Percentiles rank a stretch among this genome's conserved stretches.
Conservation (phyloP, 2,797 vertebrate species). For the Enteromius radiatus region DNA sequence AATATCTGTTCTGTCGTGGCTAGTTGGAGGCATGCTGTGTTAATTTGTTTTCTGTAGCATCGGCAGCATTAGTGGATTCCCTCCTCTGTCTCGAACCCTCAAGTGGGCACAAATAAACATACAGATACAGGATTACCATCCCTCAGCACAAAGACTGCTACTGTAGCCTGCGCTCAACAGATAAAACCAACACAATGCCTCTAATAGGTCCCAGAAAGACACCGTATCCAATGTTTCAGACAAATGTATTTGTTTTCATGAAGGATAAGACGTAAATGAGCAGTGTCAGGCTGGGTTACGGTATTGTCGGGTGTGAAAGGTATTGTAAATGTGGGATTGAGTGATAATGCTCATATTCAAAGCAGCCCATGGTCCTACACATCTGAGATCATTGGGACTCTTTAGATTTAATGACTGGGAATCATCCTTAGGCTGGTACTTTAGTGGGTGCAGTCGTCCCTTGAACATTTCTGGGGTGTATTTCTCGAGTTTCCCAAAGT, state of each 20-base stretch:
- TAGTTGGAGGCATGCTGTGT: constrained; percentile 50
- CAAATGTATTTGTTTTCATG: constrained; percentile 82
- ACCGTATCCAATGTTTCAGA: constrained; percentile 74
- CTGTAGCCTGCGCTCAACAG: constrained; percentile 80
- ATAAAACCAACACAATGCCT: constrained; percentile 85
- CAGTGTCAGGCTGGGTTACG: constrained; percentile 73
- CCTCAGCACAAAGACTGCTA: constrained; percentile 69
- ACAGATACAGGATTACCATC: constrained; percentile 57
- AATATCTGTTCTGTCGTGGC: constrained; percentile 51
- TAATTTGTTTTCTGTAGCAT: constrained; percentile 51
- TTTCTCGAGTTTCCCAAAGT: constrained; percentile 21
- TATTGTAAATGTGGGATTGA: constrained; percentile 80
- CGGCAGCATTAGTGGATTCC: constrained; percentile 47
- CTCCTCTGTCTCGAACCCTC: constrained; percentile 37
- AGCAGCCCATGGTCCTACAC: constrained; percentile 55
- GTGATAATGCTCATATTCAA: constrained; percentile 81
- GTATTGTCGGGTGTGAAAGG: constrained; percentile 79
- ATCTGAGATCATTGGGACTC: constrained; percentile 67
- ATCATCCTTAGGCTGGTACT: constrained; percentile 38
- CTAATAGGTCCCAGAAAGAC: constrained; percentile 82
- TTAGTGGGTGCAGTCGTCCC: constrained; percentile 18
- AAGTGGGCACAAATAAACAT: constrained; percentile 42
- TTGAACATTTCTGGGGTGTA: constrained; percentile 17
- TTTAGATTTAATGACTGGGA: constrained; percentile 39
- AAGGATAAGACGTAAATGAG: constrained; percentile 81